Base-by-base conservation (phyloP, 1,140 invertebrate genomes). In the Saccostrea cuccullata region DNA sequence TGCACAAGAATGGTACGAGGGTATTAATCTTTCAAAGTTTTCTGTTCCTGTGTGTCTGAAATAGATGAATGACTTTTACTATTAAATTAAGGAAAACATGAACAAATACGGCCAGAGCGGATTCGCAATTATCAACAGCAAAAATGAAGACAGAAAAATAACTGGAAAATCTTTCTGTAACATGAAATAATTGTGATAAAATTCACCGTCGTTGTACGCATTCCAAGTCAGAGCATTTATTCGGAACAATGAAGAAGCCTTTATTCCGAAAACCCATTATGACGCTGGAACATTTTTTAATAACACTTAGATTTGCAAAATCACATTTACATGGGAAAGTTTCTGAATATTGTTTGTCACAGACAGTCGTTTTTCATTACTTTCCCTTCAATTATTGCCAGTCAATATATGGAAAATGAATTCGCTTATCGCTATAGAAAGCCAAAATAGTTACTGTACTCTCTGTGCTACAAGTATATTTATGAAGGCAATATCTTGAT, bases 291-390 rank as follows among this genome's bases (percentile, higher is more conserved):
- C 70, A 77, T 77, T 77, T 73, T 36, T 77, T 26, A 77, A 77
- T 77, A 77, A 77, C 70, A 30, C 70, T 77, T 77, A 26, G 26
- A 77, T 77, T 77, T 77, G 70, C 70, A 77, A 77, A 77, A 77
- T 77, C 23, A 77, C 70, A 77, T 77, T 77, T 77, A 30, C 23
- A 77, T 12, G 30, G 70, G 15, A 26, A 12, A 77, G 30, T 77
- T 30, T 30, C 70, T 23, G 70, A 77, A 23, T 36, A 12, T 13
- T 77, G 70, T 77, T 77, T 77, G 70, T 77, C 70, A 30, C 70
- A 36, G 70, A 77, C 70, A 23, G 70, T 77, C 70, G 26, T 77
- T 77, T 77, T 77, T 77, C 70, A 77, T 77, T 77, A 77, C 70
- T 77, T 77, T 77, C 26, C 70, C 70, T 36, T 30, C 70, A 77